A percentile compares a stretch with the other conserved stretches of the same genome.
Evolutionary conservation across 2,113 vertebrate genomes (phyloP).

Genomic region (Chaetops frenatus): DNA sequence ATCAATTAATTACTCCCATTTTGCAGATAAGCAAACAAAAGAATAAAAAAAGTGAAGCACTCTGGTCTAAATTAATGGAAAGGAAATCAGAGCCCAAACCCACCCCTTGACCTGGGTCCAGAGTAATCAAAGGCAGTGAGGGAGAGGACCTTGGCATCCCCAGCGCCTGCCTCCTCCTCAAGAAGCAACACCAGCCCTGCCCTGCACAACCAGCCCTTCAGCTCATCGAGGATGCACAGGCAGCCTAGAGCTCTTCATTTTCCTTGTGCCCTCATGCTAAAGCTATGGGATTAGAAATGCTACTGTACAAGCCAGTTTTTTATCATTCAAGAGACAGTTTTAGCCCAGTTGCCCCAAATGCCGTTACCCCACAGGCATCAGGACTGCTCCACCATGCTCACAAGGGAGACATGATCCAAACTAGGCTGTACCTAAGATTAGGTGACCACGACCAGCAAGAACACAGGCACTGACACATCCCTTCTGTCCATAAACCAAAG

Average conservation of each 20-base stretch:
- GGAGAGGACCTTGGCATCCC: not conserved
- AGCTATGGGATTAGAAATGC: not conserved
- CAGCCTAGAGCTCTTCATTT: not conserved
- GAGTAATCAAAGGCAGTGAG: not conserved
- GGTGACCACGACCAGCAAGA: not conserved
- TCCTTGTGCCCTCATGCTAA: not conserved
- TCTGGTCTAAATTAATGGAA: not conserved
- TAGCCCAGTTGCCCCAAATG: not conserved
- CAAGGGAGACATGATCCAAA: not conserved
- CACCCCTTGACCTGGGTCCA: not conserved
- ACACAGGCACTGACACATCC: not conserved
- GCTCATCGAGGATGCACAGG: not conserved
- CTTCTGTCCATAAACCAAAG: not conserved
- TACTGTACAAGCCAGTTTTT: not conserved
- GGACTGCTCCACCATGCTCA: not conserved
- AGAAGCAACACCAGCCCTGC: not conserved
- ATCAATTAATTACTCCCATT: slow-evolving; percentile 8
- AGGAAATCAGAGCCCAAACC: not conserved
- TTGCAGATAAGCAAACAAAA: not conserved
- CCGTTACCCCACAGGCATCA: not conserved
- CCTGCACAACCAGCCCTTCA: not conserved
- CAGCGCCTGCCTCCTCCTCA: not conserved
- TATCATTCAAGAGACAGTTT: not conserved
- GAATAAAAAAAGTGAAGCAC: not conserved
- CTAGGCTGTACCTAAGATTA: not conserved